Percentiles rank a stretch among this genome's conserved stretches.
Evolutionary conservation across 2,888 invertebrate species (phyloP).

Genomic region (Syrphus vitripennis): DNA sequence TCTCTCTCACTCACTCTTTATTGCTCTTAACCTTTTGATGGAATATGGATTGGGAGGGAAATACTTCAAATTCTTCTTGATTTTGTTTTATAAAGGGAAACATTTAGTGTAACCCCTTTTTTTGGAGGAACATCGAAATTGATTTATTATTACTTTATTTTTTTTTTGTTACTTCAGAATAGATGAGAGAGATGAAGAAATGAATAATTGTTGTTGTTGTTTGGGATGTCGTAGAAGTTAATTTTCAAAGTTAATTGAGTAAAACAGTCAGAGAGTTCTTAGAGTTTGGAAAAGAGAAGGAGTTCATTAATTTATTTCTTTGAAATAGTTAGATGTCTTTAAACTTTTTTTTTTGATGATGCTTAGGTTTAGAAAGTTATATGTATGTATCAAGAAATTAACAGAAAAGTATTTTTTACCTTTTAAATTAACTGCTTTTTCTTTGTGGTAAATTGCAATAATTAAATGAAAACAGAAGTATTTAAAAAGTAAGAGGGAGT

Average conservation of each 20-base stretch:
- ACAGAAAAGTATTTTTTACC: neutral
- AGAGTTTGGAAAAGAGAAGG: neutral
- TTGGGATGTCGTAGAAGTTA: constrained; percentile 37
- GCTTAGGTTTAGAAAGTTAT: neutral
- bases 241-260: constrained; percentile 63
- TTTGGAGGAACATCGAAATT: constrained; percentile 57
- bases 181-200: constrained; percentile 7
- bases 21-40: neutral
- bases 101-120: constrained; percentile 44
- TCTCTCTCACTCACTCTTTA: neutral
- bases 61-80: constrained; percentile 50
- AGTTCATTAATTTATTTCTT: constrained; percentile 37
- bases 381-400: no score
- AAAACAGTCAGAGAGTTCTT: neutral
- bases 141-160: constrained; percentile 71
- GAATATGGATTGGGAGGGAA: neutral
- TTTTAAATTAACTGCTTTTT: neutral
- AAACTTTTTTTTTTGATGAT: constrained; percentile 39
- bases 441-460: neutral
- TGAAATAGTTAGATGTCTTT: neutral
- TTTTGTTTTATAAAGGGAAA: neutral
- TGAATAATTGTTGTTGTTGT: constrained; percentile 58
- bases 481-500: no score
- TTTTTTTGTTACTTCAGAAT: neutral
- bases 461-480: neutral